Evolutionary conservation across 2,113 vertebrate genomes (phyloP), one percentile per base, ranked within the genome.

Genomic region (Lophura nycthemera): DNA sequence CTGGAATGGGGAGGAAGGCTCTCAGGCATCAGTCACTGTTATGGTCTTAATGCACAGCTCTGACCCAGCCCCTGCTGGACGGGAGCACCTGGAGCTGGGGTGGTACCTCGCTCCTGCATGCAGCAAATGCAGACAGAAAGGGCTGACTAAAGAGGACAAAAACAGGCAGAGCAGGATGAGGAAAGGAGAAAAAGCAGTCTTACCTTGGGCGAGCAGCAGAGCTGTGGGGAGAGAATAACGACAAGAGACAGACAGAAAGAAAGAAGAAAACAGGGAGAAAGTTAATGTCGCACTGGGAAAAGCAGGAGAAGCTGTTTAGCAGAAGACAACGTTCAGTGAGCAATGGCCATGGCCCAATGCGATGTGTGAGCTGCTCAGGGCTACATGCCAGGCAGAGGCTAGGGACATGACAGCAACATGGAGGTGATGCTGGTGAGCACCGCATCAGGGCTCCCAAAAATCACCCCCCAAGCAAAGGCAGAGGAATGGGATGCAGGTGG

Each of bases 131-230:
- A 67, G 82, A 52, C 6, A 36, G 25, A 3, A 3, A 10, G 6
- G 1, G 5, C 75, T 86, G 75, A 89, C 38, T 6, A 11, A 85
- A 75, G 32, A 32, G 22, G 52, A 74, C 17, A n/a, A 94, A 96
- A 89, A 77, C 36, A 94, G 78, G 56, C 69, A 96, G 38, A 83
- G 88, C 36, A 89, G 88, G 76, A 36, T 81, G 82, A 96, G 78
- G 84, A 89, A 92, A 91, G 77, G 69, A 83, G 69, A 48, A 93
- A 90, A 91, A 95, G 88, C 91, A 92, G 47, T 66, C 98, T 98
- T 98, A 98, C 98, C 98, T 98, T 98, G 97, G 21, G 97, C 97
- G 86, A 98, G 97, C 95, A 98, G 97, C 92, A 98, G 97, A 66
- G 95, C 98, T 98, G 97, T 96, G 94, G 85, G 91, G 82, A 97